Percentiles rank a stretch among this genome's conserved stretches.
Conservation (phyloP, 2,797 vertebrate genomes). For the Propithecus deckenii region DNA sequence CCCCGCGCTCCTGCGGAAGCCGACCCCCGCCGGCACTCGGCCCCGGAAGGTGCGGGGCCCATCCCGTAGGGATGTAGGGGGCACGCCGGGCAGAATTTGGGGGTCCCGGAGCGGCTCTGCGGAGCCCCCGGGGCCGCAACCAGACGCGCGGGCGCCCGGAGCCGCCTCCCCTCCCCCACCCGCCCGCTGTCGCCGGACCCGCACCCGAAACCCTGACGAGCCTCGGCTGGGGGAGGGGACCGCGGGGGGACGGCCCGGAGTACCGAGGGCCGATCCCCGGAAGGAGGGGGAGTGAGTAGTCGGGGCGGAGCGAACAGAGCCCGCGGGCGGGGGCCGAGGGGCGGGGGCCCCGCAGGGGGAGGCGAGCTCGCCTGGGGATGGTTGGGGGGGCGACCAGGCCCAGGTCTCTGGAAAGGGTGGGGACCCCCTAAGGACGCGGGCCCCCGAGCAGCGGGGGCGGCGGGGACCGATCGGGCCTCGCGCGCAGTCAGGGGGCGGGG, state of each 20-base stretch:
- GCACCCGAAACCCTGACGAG: background rate
- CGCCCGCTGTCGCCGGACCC: background rate
- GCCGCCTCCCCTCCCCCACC: background rate
- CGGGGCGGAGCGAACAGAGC: background rate
- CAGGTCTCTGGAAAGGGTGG: background rate
- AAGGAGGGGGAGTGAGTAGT: background rate
- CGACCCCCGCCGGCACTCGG: constrained; percentile 15
- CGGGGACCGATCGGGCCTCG: background rate
- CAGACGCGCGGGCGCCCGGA: background rate
- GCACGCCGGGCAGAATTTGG: background rate
- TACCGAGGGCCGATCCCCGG: constrained; percentile 31
- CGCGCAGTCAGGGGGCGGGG: constrained; percentile 59
- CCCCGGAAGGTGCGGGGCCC: constrained; percentile 77
- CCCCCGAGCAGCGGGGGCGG: background rate
- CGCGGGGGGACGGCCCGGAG: background rate
- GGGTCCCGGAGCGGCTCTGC: background rate
- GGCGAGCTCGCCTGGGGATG: background rate
- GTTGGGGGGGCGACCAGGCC: background rate
- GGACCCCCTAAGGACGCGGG: background rate
- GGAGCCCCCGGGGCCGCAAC: background rate
- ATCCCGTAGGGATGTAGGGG: background rate
- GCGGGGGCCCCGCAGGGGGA: background rate
- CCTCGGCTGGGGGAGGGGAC: background rate
- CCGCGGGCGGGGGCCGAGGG: background rate
- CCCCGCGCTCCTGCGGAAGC: constrained; percentile 25